Conservation (phyloP, 2,797 vertebrate genomes). For the Neomorphus geoffroyi region DNA sequence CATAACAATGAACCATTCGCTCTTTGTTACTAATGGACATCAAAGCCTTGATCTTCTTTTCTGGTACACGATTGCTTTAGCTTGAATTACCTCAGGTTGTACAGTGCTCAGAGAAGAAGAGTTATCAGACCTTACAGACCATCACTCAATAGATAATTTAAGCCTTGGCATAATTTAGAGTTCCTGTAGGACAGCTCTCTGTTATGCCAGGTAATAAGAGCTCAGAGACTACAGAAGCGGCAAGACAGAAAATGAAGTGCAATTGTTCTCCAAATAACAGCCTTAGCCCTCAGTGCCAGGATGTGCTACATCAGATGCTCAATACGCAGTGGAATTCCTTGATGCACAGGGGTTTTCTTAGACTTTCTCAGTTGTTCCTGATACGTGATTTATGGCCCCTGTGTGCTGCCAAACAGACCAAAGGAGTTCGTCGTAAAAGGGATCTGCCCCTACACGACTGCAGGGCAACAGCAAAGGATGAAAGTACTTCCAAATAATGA, state of each 20-base stretch:
- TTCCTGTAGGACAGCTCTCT: background rate
- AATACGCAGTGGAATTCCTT: background rate
- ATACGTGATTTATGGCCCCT: background rate
- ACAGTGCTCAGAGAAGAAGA: background rate
- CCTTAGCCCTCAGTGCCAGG: background rate
- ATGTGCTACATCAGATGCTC: background rate
- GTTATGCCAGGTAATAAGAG: background rate
- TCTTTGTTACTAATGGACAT: background rate
- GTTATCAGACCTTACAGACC: background rate
- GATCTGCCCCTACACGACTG: background rate
- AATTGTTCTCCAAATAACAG: background rate
- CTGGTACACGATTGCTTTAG: background rate
- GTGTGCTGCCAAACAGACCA: background rate
- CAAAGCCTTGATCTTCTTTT: background rate
- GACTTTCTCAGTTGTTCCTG: background rate
- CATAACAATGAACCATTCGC: background rate
- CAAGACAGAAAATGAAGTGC: constrained; percentile 15
- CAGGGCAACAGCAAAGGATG: background rate
- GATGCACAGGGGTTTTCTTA: background rate
- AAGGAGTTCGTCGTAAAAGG: background rate
- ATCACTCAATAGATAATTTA: background rate
- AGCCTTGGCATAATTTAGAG: constrained; percentile 8
- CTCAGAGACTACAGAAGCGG: background rate
- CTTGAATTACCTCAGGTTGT: background rate
- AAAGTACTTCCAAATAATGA: background rate